These are phyloP conservation scores for Zaprionus gabonicus DNA, from an alignment of 1,140 invertebrate genomes.

Conservation along the genomic window DNA sequence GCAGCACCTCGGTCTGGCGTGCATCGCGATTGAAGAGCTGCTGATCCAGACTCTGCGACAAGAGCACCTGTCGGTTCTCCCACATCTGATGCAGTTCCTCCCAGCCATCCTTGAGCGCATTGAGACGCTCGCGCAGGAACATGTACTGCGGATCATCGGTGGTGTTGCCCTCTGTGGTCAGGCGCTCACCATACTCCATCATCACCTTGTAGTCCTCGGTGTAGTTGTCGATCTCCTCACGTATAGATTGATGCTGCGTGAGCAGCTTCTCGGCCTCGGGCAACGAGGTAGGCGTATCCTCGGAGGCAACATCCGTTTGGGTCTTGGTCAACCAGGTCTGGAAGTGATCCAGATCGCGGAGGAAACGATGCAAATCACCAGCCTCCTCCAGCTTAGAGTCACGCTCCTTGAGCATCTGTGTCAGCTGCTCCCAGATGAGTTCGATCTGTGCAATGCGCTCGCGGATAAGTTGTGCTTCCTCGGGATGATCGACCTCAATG, in stretches of 20 bases:
- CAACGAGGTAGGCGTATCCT: constrained; percentile 98
- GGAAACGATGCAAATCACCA: constrained; percentile 98
- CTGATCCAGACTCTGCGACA: constrained; percentile 97
- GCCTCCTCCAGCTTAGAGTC: constrained; percentile 99
- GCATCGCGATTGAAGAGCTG: constrained; percentile 99
- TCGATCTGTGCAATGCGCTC: constrained; percentile 96
- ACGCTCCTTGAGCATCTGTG: constrained; percentile 98
- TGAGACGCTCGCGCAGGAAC: constrained; percentile 98
- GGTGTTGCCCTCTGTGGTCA: constrained; percentile 89
- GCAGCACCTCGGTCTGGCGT: constrained; percentile 97
- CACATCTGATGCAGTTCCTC: constrained; percentile 99
- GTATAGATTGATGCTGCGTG: constrained; percentile 98
- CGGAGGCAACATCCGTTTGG: constrained; percentile 98
- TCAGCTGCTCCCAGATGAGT: constrained; percentile 97
- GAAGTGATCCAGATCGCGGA: constrained; percentile 99
- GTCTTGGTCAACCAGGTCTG: constrained; percentile 99
- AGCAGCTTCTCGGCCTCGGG: constrained; percentile 98
- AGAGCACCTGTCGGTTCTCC: constrained; percentile 97
- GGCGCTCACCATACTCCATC: constrained; percentile 98
- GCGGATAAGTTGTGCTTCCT: constrained; percentile 96
- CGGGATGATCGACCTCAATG: constrained; percentile 97
- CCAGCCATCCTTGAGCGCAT: constrained; percentile 99
- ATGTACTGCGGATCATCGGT: constrained; percentile 99
- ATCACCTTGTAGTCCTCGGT: constrained; percentile 99
- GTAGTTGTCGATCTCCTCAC: constrained; percentile 99